A percentile compares a stretch with the other conserved stretches of the same genome.
Evolutionary conservation across 2,113 vertebrate genomes (phyloP).

Genomic region (Zosterops japonicus): DNA sequence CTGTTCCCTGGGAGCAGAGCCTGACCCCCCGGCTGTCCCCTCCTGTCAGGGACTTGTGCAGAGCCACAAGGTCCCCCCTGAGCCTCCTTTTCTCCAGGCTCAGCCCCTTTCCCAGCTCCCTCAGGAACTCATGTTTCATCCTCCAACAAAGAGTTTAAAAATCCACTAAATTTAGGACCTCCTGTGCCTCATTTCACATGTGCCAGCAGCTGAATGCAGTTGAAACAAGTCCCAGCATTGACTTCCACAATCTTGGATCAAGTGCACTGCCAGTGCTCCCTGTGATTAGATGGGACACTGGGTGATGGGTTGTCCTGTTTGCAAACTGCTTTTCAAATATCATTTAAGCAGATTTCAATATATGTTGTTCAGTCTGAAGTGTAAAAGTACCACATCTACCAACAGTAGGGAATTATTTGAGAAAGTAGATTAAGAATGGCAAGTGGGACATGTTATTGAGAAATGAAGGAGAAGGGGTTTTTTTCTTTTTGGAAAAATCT

Average conservation of each 20-base stretch:
- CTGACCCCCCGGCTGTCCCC: background rate
- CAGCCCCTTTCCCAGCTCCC: background rate
- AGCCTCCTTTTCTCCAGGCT: background rate
- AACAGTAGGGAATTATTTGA: background rate
- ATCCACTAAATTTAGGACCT: background rate
- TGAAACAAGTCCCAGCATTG: background rate
- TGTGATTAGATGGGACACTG: background rate
- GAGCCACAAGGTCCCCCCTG: background rate
- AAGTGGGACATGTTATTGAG: background rate
- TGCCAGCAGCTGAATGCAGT: background rate
- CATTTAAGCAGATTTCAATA: background rate
- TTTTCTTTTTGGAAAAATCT: background rate
- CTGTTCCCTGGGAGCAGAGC: background rate
- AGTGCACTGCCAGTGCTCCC: background rate
- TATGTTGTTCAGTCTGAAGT: background rate
- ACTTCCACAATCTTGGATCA: background rate
- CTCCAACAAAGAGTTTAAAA: background rate
- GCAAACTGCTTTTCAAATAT: background rate
- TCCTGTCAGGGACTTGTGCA: background rate
- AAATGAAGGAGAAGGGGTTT: background rate
- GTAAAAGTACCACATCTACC: background rate
- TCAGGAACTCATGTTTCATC: background rate
- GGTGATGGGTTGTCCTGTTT: background rate
- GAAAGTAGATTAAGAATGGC: background rate
- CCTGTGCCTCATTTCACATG: fast-evolving